Conservation (phyloP, 2,888 invertebrate genomes). For the Dysmachus trigonus region DNA sequence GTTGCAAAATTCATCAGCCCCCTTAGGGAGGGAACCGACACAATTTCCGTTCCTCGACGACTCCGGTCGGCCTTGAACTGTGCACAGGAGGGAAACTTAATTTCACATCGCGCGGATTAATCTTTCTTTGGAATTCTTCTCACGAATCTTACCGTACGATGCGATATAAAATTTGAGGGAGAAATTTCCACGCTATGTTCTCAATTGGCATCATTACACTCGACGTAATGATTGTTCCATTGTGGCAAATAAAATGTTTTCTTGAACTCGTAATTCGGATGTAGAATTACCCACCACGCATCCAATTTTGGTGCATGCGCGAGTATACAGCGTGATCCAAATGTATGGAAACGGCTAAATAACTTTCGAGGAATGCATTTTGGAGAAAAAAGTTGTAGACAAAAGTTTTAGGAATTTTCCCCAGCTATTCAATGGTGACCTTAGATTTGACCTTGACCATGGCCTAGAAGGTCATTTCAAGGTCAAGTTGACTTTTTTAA, state of each 20-base stretch:
- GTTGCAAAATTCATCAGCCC: not conserved
- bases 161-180: not conserved
- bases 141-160: constrained; percentile 7
- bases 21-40: not conserved
- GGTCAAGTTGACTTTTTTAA: no score
- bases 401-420: no score
- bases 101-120: not conserved
- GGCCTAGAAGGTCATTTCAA: no score
- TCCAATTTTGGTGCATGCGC: not conserved
- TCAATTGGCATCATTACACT: constrained; percentile 25
- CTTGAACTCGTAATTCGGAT: constrained; percentile 1
- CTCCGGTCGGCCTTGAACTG: not conserved
- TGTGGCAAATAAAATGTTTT: not conserved
- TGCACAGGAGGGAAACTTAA: not conserved
- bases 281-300: not conserved
- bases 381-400: no score
- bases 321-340: no score
- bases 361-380: no score
- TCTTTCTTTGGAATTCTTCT: constrained; percentile 3
- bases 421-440: no score
- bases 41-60: not conserved
- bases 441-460: no score
- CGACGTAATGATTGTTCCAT: constrained; percentile 19
- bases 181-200: constrained; percentile 17
- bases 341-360: no score